Base-by-base conservation (phyloP, 2,113 vertebrate genomes). In the Progne subis region DNA sequence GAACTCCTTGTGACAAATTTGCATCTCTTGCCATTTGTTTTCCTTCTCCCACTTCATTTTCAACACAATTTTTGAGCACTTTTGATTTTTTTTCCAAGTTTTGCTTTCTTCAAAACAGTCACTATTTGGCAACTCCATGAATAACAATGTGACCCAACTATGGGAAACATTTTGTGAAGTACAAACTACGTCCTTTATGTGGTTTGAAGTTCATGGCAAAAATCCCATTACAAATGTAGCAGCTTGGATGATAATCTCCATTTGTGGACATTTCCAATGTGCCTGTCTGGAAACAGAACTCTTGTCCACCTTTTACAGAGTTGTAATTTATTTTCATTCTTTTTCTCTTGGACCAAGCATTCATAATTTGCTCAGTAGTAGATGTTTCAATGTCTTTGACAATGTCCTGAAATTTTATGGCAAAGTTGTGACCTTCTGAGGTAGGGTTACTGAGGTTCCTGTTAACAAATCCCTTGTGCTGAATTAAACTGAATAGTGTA, bases 141-240 rank as follows among this genome's bases (percentile, higher is more conserved):
- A 32, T 65, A 49, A 11, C 8, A 39, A 6, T 39, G 14, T 43
- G 19, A 29, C 25, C 14, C 17, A 74, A 0, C 2, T 0, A 11
- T 24, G 18, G 21, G 13, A 19, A 68, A 57, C 47, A 39, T 13
- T 6, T 31, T 80, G 1, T 61, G 43, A 70, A 74, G 11, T 75
- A 47, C 16, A 37, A 61, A 20, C 15, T 65, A 6, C 28, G 74
- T 81, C 4, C 31, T 19, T 64, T 57, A 55, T 23, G 26, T 81
- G 11, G 5, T 61, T 77, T 46, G 31, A 85, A 50, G 26, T 78
- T 59, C 25, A 43, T 71, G 56, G 49, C 31, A 84, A 68, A 55
- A 59, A 64, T 11, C 11, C 19, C 11, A 13, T 55, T 28, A 31
- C 4, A n/a, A 4, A 3, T 61, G 18, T 32, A 77, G 41, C 19